Evolutionary conservation across 2,797 vertebrate genomes (phyloP), one percentile per base, ranked within the genome.

Genomic region (Falco biarmicus): DNA sequence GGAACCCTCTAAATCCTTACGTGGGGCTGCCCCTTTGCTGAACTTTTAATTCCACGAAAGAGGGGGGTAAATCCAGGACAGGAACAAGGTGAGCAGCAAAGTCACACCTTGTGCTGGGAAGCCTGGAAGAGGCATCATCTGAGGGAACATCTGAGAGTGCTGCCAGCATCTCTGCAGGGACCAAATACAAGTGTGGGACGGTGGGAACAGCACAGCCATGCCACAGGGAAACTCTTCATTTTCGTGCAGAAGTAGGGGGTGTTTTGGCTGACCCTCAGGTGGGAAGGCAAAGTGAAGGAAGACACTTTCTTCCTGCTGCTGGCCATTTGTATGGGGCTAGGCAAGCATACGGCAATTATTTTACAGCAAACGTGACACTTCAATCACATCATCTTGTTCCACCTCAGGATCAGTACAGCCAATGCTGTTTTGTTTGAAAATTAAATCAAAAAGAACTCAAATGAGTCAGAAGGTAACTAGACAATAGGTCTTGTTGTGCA

Each of bases 71-170:
- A 90, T 76, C 51, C 64, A 84, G 63, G 70, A 66, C 5, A 1
- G 3, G 47, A 75, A 21, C 24, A 71, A 89, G 57, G 57, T 74
- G 65, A 90, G 25, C 65, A 90, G 65, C 25, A 54, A 86, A 75
- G 73, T 68, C 80, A 78, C 24, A 57, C 9, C 7, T 15, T 2
- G 1, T 0, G 0, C 37, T 86, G 65, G 15, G 37, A 76, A 51
- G 51, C 18, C 34, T 76, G 64, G 34, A 89, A 39, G 39, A 70
- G 54, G 25, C 32, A 43, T 14, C 32, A 18, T 24, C 20, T 68
- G 45, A 54, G 21, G 29, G 17, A 80, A 37, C 14, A 63, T 21
- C n/a, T 80, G 64, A 65, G 29, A 24, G 13, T 14, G 41, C 17
- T 0, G 1, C 32, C 71, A 82, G 19, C n/a, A 24, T 16, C 56